Conservation (phyloP, 1,140 invertebrate species). For the Drosophila guanche region DNA sequence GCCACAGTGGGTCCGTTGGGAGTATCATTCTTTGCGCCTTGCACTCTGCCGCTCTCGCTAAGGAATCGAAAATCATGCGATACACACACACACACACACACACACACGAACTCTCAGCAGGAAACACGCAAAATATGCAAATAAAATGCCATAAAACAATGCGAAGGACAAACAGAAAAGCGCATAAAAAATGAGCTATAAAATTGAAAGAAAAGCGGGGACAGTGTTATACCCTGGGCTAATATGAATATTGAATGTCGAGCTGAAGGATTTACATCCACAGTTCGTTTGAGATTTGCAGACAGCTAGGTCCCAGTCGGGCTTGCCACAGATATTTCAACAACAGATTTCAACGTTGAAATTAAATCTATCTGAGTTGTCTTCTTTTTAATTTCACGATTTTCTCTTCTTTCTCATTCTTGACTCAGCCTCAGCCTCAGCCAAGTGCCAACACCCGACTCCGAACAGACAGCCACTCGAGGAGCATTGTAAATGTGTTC, state of each 20-base stretch:
- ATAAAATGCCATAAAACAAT: slow-evolving; percentile 80
- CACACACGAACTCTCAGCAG: slow-evolving; percentile 14
- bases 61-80: slow-evolving; percentile 46
- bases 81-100: slow-evolving; percentile 63
- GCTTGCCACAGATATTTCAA: no score
- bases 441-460: not conserved
- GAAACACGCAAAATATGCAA: slow-evolving; percentile 72
- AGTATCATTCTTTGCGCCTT: slow-evolving; percentile 15
- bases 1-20: no score
- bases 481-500: slow-evolving; percentile 28
- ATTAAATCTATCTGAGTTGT: not conserved
- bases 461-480: slow-evolving; percentile 21
- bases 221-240: slow-evolving; percentile 42
- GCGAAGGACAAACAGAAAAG: slow-evolving; percentile 56
- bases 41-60: slow-evolving; percentile 40
- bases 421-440: not conserved
- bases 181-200: slow-evolving; percentile 42
- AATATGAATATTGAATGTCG: slow-evolving; percentile 51
- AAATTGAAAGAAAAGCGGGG: slow-evolving; percentile 47
- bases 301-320: no score
- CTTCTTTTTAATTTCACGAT: no score
- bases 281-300: no score
- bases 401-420: no score
- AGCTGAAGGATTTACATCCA: slow-evolving; percentile 2
- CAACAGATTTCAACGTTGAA: not conserved